phyloP scores from a whole-genome alignment of 2,797 vertebrate genomes.

The Tauraco hartlaubi region DNA sequence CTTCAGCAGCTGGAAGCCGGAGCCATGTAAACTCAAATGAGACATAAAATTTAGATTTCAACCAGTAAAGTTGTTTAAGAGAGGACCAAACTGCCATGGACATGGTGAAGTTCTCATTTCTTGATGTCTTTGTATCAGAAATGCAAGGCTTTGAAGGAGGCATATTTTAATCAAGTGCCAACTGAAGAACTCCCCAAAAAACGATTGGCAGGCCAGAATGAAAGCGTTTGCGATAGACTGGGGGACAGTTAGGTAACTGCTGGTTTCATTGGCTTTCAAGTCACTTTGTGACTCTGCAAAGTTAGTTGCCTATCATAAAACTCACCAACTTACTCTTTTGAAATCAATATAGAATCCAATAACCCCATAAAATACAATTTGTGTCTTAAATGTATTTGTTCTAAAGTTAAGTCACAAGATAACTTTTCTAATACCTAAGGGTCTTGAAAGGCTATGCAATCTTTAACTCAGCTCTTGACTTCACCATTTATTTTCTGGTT shows the following conservation, averaged over 20 bases:
- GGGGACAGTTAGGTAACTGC: neutral
- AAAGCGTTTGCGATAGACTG: neutral
- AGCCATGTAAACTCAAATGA: neutral
- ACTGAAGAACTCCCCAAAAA: neutral
- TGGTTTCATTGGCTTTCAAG: neutral
- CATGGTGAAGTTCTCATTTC: neutral
- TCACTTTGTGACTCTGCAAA: neutral
- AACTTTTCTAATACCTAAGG: neutral
- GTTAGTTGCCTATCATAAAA: neutral
- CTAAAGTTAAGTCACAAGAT: neutral
- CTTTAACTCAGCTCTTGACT: neutral
- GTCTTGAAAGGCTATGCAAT: neutral
- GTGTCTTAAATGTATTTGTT: neutral
- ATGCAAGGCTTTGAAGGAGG: neutral
- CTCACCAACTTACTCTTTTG: neutral
- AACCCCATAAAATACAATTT: neutral
- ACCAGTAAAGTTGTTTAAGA: neutral
- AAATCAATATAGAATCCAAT: neutral
- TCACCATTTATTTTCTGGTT: fast-evolving
- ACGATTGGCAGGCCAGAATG: neutral
- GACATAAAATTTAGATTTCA: neutral
- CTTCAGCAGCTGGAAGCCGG: neutral
- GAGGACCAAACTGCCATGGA: neutral
- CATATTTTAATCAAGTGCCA: neutral
- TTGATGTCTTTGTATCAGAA: neutral